Percentiles rank a stretch among this genome's conserved stretches.
Conservation (phyloP, 2,113 vertebrate genomes). For the Megalops atlanticus region DNA sequence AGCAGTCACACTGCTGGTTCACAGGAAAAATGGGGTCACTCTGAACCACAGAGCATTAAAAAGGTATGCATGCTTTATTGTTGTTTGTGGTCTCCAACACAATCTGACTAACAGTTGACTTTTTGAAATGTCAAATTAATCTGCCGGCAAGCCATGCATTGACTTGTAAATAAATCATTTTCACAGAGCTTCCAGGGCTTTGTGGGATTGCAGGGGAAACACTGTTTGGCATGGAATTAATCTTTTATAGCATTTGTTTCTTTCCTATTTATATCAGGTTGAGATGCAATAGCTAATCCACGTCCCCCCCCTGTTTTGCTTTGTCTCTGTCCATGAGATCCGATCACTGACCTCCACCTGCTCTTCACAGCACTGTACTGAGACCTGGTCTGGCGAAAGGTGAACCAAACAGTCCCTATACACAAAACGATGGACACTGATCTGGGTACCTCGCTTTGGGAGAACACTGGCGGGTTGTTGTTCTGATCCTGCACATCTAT, state of each 20-base stretch:
- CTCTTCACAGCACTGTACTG: slow-evolving; percentile 34
- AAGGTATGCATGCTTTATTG: too few species aligned
- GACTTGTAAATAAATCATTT: neutral
- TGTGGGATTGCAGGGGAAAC: slow-evolving; percentile 50
- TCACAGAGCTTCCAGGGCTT: slow-evolving; percentile 26
- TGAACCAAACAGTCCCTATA: neutral
- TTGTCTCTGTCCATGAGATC: slow-evolving; percentile 55
- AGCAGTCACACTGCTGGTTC: too few species aligned
- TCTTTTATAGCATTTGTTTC: slow-evolving; percentile 42
- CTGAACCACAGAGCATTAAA: too few species aligned
- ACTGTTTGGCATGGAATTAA: slow-evolving; percentile 52
- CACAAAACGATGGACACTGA: too few species aligned
- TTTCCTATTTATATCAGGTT: slow-evolving; percentile 49
- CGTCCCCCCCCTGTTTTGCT: slow-evolving; percentile 34
- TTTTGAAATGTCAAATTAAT: neutral
- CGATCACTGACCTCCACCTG: slow-evolving; percentile 52
- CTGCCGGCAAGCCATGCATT: neutral
- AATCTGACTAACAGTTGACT: neutral
- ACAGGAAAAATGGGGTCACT: too few species aligned
- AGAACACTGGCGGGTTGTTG: slow-evolving; percentile 69
- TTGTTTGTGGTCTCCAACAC: neutral
- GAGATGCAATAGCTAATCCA: slow-evolving; percentile 52
- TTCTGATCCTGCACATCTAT: slow-evolving; percentile 67
- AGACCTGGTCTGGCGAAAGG: neutral
- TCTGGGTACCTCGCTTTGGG: slow-evolving; percentile 66